Base-by-base conservation (phyloP, 2,888 invertebrate genomes). In the Conchocele bisecta region DNA sequence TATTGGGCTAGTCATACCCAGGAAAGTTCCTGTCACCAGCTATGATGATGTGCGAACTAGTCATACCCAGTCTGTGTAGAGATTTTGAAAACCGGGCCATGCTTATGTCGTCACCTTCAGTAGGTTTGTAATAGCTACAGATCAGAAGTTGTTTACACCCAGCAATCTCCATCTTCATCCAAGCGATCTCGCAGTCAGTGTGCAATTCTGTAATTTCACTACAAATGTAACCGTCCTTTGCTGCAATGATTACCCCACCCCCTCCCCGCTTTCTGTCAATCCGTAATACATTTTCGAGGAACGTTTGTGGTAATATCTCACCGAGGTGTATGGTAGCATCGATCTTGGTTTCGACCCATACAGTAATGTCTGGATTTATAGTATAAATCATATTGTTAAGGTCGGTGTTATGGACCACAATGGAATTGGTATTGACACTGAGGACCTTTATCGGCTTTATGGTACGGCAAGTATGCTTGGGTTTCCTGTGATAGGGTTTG, bases 191-290 rank as follows among this genome's bases (percentile, higher is more conserved):
- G 17, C 51, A 51, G 11, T 51, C 4, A 20, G 51, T 51, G 4
- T 31, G 51, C 35, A 51, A 20, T 51, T 33, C 51, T 4, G 51
- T 33, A 33, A 33, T 35, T 35, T 51, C 51, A 51, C 31, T 51
- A 22, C 51, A 51, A 13, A 51, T 51, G 51, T 51, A 51, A 31
- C 20, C 51, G 22, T 51, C 33, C 13, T 51, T 51, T 26, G 29
- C 51, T 33, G 50, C 50, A 50, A 29, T 50, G 15, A 50, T 50
- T 50, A 50, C 29, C 29, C 50, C 50, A 13, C 51, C 33, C 11
- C 51, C 51, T 5, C 17, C 51, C 33, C 51, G 31, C 35, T 51
- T 51, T 51, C 51, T 51, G 33, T 51, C 51, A 51, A 51, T 35
- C 51, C 51, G 31, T 33, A 51, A 31, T 3, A 51, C 31, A 51